Conservation (phyloP, 2,797 vertebrate genomes). For the Sus cebifrons region DNA sequence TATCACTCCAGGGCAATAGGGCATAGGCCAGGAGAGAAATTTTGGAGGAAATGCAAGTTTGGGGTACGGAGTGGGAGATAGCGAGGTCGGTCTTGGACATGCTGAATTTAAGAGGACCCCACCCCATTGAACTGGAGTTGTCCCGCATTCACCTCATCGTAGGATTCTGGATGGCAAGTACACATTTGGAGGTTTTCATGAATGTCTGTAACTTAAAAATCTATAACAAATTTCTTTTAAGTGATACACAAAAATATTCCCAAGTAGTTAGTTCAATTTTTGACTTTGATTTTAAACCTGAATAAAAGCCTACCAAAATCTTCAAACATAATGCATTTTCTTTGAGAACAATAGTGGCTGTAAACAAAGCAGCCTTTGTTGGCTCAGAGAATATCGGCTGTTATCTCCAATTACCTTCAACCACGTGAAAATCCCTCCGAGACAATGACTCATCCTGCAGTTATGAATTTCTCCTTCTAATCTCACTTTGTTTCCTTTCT, state of each 20-base stretch:
- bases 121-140: fast-evolving
- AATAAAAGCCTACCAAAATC: constrained; percentile 31
- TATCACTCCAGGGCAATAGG: neutral
- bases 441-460: neutral
- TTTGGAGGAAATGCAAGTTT: neutral
- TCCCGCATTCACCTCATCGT: neutral
- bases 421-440: neutral
- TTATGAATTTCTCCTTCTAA: neutral
- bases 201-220: neutral
- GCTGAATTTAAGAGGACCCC: neutral
- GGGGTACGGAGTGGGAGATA: neutral
- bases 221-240: constrained; percentile 37
- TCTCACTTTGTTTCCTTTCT: neutral
- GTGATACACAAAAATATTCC: neutral
- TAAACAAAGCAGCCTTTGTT: constrained; percentile 14
- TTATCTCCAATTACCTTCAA: constrained; percentile 18
- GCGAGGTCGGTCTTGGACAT: neutral
- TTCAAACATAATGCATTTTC: neutral
- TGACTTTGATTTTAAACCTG: neutral
- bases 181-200: neutral
- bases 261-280: constrained; percentile 1
- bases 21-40: neutral
- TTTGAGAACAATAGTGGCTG: neutral
- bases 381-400: neutral
- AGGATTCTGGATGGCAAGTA: neutral